Percentiles rank a stretch among this genome's conserved stretches.
These are phyloP conservation scores for Eueremaeus valkanovi DNA, from an alignment of 2,888 invertebrate species.

Conservation along the genomic window DNA sequence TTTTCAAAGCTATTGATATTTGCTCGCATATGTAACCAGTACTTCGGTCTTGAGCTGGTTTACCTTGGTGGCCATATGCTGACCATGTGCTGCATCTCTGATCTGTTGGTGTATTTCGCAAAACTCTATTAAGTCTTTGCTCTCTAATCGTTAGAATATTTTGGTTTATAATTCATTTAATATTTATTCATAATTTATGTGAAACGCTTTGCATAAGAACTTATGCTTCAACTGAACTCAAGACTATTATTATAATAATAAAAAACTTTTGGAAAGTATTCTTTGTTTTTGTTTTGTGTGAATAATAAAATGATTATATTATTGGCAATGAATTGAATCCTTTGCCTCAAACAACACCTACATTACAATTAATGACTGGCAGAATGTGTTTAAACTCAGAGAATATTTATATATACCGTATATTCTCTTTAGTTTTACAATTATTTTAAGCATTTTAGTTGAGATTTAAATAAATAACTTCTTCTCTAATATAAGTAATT, in stretches of 20 bases:
- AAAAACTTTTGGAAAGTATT: background rate
- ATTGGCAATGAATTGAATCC: background rate
- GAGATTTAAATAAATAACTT: background rate
- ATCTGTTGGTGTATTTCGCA: no score
- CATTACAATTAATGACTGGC: conserved; percentile 18
- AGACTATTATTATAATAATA: background rate
- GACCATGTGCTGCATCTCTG: no score
- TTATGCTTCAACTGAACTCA: background rate
- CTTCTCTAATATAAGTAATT: background rate
- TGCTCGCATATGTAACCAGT: no score
- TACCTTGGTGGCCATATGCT: no score
- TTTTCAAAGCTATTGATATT: no score
- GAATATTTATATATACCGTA: no score
- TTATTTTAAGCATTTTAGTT: background rate
- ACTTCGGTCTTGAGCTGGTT: no score
- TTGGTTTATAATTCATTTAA: background rate
- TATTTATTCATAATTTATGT: background rate
- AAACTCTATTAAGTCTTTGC: no score
- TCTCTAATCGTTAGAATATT: no score
- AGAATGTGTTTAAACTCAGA: background rate
- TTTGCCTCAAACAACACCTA: conserved; percentile 11
- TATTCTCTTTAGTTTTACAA: background rate
- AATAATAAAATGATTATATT: background rate
- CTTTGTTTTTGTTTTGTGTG: background rate
- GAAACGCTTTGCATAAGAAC: conserved; percentile 7